Evolutionary conservation across 2,797 vertebrate genomes (phyloP).

Genomic region (Sebastes wilsoni): DNA sequence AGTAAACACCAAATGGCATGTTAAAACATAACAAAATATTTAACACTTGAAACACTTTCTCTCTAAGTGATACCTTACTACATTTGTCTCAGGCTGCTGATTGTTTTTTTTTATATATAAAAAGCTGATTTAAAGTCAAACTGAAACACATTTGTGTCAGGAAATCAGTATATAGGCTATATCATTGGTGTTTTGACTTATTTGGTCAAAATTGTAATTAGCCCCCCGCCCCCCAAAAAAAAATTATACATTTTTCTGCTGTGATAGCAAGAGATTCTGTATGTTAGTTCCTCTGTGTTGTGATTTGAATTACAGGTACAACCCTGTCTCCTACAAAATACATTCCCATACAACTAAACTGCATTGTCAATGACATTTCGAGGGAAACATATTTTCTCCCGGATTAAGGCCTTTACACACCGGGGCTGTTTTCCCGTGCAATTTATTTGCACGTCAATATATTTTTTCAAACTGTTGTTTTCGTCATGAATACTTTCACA

Average conservation of each 20-base stretch:
- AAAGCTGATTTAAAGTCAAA: background rate
- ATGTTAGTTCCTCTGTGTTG: background rate
- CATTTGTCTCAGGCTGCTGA: background rate
- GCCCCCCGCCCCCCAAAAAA: too few relatives aligned
- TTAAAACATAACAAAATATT: background rate
- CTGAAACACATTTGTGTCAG: background rate
- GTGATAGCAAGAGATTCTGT: too few relatives aligned
- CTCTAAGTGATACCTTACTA: background rate
- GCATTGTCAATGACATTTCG: too few relatives aligned
- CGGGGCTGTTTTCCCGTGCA: too few relatives aligned
- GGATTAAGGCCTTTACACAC: too few relatives aligned
- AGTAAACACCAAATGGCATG: constrained; percentile 48
- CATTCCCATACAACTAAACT: too few relatives aligned
- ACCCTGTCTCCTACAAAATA: background rate
- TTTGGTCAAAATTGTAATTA: background rate
- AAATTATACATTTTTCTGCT: too few relatives aligned
- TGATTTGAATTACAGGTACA: constrained; percentile 1
- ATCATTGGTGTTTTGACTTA: background rate
- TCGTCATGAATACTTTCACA: too few relatives aligned
- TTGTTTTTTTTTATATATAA: background rate
- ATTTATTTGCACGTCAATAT: too few relatives aligned
- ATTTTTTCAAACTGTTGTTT: too few relatives aligned
- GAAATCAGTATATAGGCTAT: background rate
- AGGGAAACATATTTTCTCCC: too few relatives aligned
- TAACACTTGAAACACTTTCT: background rate